Conservation (phyloP, 2,888 invertebrate genomes). For the Elegia similella region DNA sequence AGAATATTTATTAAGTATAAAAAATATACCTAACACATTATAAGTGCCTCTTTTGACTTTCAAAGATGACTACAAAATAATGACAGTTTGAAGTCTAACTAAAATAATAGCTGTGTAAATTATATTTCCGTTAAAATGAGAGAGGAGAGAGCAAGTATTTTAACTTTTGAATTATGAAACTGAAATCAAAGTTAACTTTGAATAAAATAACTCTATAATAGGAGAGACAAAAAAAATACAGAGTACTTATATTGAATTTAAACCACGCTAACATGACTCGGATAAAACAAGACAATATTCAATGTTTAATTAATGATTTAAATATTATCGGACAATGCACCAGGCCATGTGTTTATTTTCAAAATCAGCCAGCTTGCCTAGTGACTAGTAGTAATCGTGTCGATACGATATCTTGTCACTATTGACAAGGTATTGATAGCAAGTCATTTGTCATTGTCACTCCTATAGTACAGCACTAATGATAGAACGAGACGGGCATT, state of each 20-base stretch:
- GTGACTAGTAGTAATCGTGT: conserved; percentile 4
- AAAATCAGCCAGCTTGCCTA: conserved; percentile 15
- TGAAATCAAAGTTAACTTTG: neutral
- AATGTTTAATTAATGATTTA: conserved; percentile 9
- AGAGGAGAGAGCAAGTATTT: neutral
- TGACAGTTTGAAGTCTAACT: too few relatives aligned
- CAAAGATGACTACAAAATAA: neutral
- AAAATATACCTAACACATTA: too few relatives aligned
- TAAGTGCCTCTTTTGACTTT: neutral
- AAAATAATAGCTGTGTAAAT: too few relatives aligned
- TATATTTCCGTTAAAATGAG: too few relatives aligned
- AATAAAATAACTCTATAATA: too few relatives aligned
- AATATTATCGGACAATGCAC: conserved; percentile 22
- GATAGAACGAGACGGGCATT: conserved; percentile 1
- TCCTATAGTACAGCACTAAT: neutral
- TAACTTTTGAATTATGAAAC: neutral
- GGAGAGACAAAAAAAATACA: too few relatives aligned
- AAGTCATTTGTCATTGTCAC: neutral
- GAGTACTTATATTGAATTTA: too few relatives aligned
- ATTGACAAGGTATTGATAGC: conserved; percentile 15
- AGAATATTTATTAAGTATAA: neutral
- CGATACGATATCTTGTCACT: neutral
- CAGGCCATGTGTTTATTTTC: conserved; percentile 30
- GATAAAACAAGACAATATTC: neutral
- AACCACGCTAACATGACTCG: too few relatives aligned